Evolutionary conservation across 1,140 invertebrate genomes (phyloP), one percentile per base, ranked within the genome.

Genomic region (Heliconius congener): DNA sequence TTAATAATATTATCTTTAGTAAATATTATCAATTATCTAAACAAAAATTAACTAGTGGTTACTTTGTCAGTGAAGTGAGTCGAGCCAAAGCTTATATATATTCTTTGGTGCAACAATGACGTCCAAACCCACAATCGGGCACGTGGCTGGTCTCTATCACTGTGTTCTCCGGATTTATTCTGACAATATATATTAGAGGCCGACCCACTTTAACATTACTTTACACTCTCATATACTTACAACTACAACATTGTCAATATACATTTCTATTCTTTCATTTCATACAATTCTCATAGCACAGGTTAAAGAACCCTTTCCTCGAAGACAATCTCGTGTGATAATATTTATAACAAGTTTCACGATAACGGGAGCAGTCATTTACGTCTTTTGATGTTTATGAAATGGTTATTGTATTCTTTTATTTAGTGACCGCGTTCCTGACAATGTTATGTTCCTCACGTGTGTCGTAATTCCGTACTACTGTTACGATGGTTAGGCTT

Each of bases 251-350:
- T 9, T 16, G 9, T 39, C 71, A 72, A 39, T 37, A 9, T 83
- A 80, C 79, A 82, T 83, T 82, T 81, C 82, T 60, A 82, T 75
- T 79, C 76, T 77, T 82, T 70, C 75, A 78, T 42, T 77, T 79
- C 46, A 77, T 78, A 81, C 66, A 85, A 73, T 83, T 80, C 79
- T 76, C 73, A 83, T 83, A 83, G 77, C 73, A 83, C 80, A 83
- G 77, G 79, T 76, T 83, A 80, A 83, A 78, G 82, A 83, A 83
- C 82, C 81, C 79, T 85, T 85, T 86, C 82, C 81, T 73, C 76
- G 74, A 79, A 78, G 23, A 78, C 73, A 75, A 73, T 78, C 73
- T 81, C 85, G 79, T 86, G 83, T 81, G 85, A 84, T 82, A 76
- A 80, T 74, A 71, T 73, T 78, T 80, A 71, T 80, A 81, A 76